phyloP scores from a whole-genome alignment of 2,113 vertebrate genomes.

The Chascanopsetta lugubris region DNA sequence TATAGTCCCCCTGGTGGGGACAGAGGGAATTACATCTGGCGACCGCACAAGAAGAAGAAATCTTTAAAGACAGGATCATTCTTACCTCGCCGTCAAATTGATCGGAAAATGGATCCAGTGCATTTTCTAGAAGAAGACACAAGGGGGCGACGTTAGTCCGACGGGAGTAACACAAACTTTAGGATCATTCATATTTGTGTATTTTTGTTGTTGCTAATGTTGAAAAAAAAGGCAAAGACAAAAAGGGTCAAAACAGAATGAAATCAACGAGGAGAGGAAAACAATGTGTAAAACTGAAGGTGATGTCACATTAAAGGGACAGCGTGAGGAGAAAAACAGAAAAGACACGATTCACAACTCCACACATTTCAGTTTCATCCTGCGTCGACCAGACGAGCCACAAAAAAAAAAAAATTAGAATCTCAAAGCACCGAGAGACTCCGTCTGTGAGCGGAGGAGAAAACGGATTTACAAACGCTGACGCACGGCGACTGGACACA shows the following conservation, averaged over 20 bases:
- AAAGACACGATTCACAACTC: slow-evolving; percentile 55
- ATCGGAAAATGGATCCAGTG: slow-evolving; percentile 47
- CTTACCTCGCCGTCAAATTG: slow-evolving; percentile 73
- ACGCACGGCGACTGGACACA: slow-evolving; percentile 63
- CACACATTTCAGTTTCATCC: slow-evolving; percentile 19
- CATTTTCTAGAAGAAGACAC: slow-evolving; percentile 65
- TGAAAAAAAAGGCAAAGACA: slow-evolving; percentile 7
- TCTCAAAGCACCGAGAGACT: neutral
- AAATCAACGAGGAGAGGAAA: slow-evolving; percentile 3
- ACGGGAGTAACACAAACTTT: slow-evolving; percentile 14
- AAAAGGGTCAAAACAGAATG: slow-evolving; percentile 7
- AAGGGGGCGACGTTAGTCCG: slow-evolving; percentile 44
- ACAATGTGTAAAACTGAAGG: slow-evolving; percentile 17
- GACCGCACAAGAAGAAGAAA: neutral
- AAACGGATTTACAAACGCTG: slow-evolving; percentile 24
- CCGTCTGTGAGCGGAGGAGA: slow-evolving; percentile 17
- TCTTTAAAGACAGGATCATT: neutral
- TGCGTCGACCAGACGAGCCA: slow-evolving; percentile 3
- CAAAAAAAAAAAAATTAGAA: neutral
- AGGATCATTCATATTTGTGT: neutral
- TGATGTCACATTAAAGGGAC: neutral
- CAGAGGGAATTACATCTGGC: neutral
- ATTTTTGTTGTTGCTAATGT: neutral
- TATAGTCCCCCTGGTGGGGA: slow-evolving; percentile 58
- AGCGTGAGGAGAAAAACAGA: slow-evolving; percentile 17